phyloP scores from a whole-genome alignment of 2,888 invertebrate species.

The Cremastobaeus sp. region DNA sequence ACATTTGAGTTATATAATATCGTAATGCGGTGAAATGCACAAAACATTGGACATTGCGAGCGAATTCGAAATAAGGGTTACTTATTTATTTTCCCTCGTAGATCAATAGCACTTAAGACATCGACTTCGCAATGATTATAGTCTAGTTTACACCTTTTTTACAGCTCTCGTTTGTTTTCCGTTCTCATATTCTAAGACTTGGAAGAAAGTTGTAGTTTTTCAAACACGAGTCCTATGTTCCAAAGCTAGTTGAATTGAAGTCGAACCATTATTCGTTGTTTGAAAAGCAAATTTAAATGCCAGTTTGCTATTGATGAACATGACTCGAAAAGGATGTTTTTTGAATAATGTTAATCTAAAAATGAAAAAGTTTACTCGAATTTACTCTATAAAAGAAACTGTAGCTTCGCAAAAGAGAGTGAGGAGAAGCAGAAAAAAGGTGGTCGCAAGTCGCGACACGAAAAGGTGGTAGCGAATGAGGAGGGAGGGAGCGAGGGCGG shows the following conservation, averaged over 20 bases:
- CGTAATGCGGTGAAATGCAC: slow-evolving; percentile 44
- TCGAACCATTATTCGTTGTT: too few species aligned
- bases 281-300: too few species aligned
- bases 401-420: neutral
- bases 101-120: slow-evolving; percentile 70
- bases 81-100: slow-evolving; percentile 58
- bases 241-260: too few species aligned
- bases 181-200: slow-evolving; percentile 65
- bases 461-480: slow-evolving; percentile 9
- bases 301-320: too few species aligned
- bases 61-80: slow-evolving; percentile 49
- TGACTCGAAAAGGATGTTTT: too few species aligned
- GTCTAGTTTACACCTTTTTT: slow-evolving; percentile 64
- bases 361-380: too few species aligned
- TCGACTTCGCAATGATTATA: slow-evolving; percentile 67
- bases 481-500: slow-evolving; percentile 50
- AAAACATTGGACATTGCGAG: slow-evolving; percentile 45
- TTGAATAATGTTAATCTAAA: too few species aligned
- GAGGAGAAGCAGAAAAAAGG: slow-evolving; percentile 12
- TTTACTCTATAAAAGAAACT: neutral
- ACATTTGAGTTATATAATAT: too few species aligned
- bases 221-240: slow-evolving; percentile 1
- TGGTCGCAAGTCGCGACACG: neutral
- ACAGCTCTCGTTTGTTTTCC: slow-evolving; percentile 64
- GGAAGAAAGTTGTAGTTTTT: slow-evolving; percentile 69